Conservation (phyloP, 2,797 vertebrate species). For the Darevskia mixta region DNA sequence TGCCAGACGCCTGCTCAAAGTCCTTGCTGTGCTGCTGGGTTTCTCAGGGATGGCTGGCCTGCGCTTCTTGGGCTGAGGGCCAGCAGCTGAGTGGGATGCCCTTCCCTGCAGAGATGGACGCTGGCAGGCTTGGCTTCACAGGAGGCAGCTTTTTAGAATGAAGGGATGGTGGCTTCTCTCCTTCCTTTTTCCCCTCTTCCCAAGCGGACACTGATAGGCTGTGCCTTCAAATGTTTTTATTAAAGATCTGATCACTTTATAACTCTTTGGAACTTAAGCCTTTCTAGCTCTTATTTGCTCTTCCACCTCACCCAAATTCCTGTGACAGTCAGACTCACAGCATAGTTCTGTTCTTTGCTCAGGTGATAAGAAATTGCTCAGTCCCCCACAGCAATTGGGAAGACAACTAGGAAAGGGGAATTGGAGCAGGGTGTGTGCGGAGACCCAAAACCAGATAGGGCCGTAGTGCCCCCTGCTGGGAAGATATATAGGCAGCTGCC, state of each 20-base stretch:
- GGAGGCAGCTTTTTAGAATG: not conserved
- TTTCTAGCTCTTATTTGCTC: not conserved
- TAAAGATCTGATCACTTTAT: not conserved
- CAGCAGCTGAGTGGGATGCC: no score
- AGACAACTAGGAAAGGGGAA: not conserved
- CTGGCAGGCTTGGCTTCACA: not conserved
- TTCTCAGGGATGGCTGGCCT: slow-evolving; percentile 84
- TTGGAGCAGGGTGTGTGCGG: not conserved
- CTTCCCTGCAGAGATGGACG: not conserved
- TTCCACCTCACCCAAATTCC: not conserved
- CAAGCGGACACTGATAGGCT: not conserved
- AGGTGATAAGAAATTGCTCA: not conserved
- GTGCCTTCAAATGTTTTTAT: slow-evolving; percentile 1
- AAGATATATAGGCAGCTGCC: not conserved
- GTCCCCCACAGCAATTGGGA: no score
- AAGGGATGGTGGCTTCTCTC: not conserved
- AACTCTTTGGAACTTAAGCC: no score
- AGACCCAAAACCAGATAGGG: not conserved
- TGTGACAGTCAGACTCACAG: no score
- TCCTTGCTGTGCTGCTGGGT: slow-evolving; percentile 85
- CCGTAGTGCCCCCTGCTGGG: not conserved
- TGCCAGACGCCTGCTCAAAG: slow-evolving; percentile 83
- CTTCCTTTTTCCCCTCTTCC: not conserved
- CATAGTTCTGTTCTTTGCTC: not conserved
- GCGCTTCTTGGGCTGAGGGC: slow-evolving; percentile 78